These are phyloP conservation scores for Pangasius mekongensis DNA, from an alignment of 2,797 vertebrate genomes.

Conservation along the genomic window DNA sequence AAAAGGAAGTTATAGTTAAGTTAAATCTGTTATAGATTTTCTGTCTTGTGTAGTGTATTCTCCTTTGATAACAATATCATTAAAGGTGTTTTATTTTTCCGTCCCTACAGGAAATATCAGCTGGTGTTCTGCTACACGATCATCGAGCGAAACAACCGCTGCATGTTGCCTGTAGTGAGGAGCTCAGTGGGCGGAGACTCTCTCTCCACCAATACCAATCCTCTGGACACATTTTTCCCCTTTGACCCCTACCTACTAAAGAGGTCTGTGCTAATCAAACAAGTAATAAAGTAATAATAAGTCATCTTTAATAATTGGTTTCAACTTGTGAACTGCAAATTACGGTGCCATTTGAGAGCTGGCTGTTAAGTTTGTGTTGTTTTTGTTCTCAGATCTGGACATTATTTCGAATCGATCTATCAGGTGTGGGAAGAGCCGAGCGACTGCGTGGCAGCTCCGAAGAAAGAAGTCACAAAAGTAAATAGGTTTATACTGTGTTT, in stretches of 20 bases:
- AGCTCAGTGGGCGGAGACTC: conserved; percentile 81
- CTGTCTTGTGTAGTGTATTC: neutral
- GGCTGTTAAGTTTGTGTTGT: neutral
- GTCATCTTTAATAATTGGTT: no score
- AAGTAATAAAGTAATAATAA: neutral
- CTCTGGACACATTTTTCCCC: conserved; percentile 94
- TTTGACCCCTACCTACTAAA: conserved; percentile 94
- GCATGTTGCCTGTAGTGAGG: conserved; percentile 83
- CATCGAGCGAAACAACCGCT: conserved; percentile 91
- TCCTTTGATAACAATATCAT: neutral
- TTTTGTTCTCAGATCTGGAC: conserved; percentile 80
- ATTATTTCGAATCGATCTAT: conserved; percentile 84
- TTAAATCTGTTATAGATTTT: neutral
- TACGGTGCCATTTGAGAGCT: neutral
- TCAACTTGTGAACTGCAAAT: neutral
- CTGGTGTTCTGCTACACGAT: conserved; percentile 97
- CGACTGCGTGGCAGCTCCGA: conserved; percentile 74
- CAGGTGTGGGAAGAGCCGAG: conserved; percentile 89
- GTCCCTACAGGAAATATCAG: conserved; percentile 87
- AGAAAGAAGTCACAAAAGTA: conserved; percentile 76
- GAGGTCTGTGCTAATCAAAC: conserved; percentile 75
- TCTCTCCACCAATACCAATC: conserved; percentile 85
- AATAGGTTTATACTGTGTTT: neutral
- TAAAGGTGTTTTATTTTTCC: neutral
- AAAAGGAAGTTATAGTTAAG: neutral